A percentile compares a stretch with the other conserved stretches of the same genome.
Conservation (phyloP, 2,888 invertebrate genomes). For the Liposcelis brunnea region DNA sequence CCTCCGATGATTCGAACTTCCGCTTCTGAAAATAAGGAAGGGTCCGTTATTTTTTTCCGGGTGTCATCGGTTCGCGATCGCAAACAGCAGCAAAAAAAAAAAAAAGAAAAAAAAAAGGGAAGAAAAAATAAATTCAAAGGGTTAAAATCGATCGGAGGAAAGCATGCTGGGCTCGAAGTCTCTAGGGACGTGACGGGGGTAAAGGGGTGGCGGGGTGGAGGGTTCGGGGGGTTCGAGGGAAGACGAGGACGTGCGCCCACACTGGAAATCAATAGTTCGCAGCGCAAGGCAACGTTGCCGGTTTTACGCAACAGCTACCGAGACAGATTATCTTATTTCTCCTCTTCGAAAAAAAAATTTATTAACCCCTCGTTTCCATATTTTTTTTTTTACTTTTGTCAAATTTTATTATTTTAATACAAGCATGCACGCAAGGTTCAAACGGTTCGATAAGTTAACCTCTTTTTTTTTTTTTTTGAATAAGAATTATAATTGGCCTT, state of each 20-base stretch:
- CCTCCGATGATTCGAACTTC: neutral
- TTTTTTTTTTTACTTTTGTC: no score
- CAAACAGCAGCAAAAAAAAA: no score
- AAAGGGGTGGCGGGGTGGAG: conserved; percentile 4
- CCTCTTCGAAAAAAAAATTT: no score
- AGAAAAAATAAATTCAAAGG: conserved; percentile 1
- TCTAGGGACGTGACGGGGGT: neutral
- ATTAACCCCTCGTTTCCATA: no score
- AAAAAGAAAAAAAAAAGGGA: neutral
- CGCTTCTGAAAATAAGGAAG: conserved; percentile 9
- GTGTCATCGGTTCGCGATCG: no score
- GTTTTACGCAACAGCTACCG: neutral
- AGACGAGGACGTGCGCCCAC: conserved; percentile 28
- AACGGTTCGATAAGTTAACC: no score
- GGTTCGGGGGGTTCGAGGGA: conserved; percentile 24
- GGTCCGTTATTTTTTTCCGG: no score
- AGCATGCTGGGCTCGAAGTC: neutral
- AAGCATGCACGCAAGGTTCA: no score
- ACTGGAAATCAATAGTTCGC: conserved; percentile 5
- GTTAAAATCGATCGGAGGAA: neutral
- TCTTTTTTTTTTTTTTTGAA: no score
- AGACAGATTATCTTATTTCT: no score
- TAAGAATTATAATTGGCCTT: no score
- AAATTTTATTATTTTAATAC: no score
- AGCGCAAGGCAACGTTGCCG: conserved; percentile 13